Percentiles rank a stretch among this genome's conserved stretches.
Evolutionary conservation across 2,888 invertebrate species (phyloP).

Genomic region (Halocaridina rubra): DNA sequence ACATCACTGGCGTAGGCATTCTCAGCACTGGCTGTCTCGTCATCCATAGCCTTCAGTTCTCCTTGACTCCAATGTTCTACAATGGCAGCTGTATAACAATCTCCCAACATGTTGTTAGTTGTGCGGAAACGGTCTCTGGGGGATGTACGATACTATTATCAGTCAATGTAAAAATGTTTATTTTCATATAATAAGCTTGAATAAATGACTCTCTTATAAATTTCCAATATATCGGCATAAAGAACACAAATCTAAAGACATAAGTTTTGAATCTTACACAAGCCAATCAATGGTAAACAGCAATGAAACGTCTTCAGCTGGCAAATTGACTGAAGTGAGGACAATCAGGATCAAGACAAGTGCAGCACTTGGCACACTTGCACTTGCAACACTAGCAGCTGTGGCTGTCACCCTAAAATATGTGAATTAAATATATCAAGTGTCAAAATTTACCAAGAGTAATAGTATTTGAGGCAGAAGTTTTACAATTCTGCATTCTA

Average conservation of each 20-base stretch:
- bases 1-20: constrained; percentile 22
- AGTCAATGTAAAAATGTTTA: too few species aligned
- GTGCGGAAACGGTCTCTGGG: constrained; percentile 85
- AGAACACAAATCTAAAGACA: too few species aligned
- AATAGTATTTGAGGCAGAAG: too few species aligned
- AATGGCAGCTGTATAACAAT: constrained; percentile 87
- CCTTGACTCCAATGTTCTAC: constrained; percentile 80
- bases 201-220: too few species aligned
- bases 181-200: too few species aligned
- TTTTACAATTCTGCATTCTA: too few species aligned
- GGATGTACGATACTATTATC: too few species aligned
- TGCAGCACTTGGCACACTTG: constrained; percentile 88
- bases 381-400: constrained; percentile 88
- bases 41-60: constrained; percentile 63
- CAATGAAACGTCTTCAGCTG: constrained; percentile 83
- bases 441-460: too few species aligned
- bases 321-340: constrained; percentile 84
- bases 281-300: constrained; percentile 91
- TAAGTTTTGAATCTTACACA: too few species aligned
- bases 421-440: too few species aligned
- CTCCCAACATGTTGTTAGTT: constrained; percentile 88
- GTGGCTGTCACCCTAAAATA: constrained; percentile 82
- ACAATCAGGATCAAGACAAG: constrained; percentile 84
- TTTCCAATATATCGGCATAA: too few species aligned
- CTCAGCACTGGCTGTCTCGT: constrained; percentile 35